These are phyloP conservation scores for Brassicogethes aeneus DNA, from an alignment of 2,888 invertebrate species.

Conservation along the genomic window DNA sequence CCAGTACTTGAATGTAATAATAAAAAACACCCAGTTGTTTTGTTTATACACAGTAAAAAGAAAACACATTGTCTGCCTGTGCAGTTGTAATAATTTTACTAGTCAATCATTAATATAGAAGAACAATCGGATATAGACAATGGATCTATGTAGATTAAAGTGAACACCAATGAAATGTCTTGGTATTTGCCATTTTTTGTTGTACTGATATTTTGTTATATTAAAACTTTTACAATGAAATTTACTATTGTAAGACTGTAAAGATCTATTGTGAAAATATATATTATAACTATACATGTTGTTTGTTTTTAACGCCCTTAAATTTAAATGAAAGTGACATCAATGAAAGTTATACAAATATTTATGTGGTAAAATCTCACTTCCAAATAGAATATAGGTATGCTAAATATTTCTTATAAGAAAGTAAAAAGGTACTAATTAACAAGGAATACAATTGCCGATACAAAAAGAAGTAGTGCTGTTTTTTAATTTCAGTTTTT, in stretches of 20 bases:
- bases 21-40: too few relatives aligned
- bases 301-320: too few relatives aligned
- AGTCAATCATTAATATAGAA: conserved; percentile 18
- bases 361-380: too few relatives aligned
- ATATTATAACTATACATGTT: conserved; percentile 4
- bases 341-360: too few relatives aligned
- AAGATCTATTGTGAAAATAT: conserved; percentile 30
- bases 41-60: neutral
- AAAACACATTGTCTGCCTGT: neutral
- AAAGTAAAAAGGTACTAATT: too few relatives aligned
- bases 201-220: conserved; percentile 32
- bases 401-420: too few relatives aligned
- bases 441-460: too few relatives aligned
- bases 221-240: conserved; percentile 27
- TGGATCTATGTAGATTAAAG: conserved; percentile 7
- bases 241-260: conserved; percentile 32
- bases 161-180: conserved; percentile 17
- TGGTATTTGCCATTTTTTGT: conserved; percentile 32
- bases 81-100: conserved; percentile 9
- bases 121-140: conserved; percentile 16
- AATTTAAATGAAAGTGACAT: too few relatives aligned
- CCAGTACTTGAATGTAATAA: too few relatives aligned
- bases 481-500: too few relatives aligned
- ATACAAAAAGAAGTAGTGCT: too few relatives aligned
- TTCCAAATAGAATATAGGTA: too few relatives aligned